Evolutionary conservation across 2,797 vertebrate species (phyloP).

Genomic region (Amblyraja radiata): DNA sequence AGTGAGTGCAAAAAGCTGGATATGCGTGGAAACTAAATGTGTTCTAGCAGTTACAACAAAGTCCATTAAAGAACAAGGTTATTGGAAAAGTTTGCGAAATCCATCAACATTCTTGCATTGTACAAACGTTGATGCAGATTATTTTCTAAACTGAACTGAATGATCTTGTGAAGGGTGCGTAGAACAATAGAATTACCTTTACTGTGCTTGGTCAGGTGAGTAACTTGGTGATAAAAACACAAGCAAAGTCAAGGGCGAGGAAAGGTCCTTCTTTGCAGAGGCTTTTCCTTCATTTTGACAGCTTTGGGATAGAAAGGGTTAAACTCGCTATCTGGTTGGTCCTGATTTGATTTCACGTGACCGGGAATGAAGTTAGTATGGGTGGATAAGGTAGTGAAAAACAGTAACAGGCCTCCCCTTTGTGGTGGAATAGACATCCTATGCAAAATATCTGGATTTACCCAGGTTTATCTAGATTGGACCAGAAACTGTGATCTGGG

Average conservation of each 20-base stretch:
- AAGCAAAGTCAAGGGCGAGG: not conserved
- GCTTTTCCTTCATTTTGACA: not conserved
- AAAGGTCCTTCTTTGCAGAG: not conserved
- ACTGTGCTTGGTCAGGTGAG: not conserved
- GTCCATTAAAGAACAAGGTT: not conserved
- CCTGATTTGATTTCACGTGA: not conserved
- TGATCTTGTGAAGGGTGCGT: not conserved
- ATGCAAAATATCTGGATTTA: not conserved
- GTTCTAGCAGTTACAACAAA: not conserved
- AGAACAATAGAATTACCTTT: not conserved
- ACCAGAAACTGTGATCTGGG: not conserved
- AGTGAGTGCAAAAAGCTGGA: not conserved
- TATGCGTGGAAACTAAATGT: not conserved
- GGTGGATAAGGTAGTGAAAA: not conserved
- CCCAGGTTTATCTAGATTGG: not conserved
- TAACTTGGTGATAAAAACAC: not conserved
- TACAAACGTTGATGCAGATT: not conserved
- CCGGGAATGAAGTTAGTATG: not conserved
- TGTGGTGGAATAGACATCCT: not conserved
- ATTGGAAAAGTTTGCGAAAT: not conserved
- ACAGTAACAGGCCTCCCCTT: not conserved
- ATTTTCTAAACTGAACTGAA: not conserved
- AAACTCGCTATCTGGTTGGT: not conserved
- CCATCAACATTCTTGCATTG: not conserved
- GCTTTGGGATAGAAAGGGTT: not conserved